Evolutionary conservation across 2,113 vertebrate species (phyloP).

Genomic region (Crypturellus undulatus): DNA sequence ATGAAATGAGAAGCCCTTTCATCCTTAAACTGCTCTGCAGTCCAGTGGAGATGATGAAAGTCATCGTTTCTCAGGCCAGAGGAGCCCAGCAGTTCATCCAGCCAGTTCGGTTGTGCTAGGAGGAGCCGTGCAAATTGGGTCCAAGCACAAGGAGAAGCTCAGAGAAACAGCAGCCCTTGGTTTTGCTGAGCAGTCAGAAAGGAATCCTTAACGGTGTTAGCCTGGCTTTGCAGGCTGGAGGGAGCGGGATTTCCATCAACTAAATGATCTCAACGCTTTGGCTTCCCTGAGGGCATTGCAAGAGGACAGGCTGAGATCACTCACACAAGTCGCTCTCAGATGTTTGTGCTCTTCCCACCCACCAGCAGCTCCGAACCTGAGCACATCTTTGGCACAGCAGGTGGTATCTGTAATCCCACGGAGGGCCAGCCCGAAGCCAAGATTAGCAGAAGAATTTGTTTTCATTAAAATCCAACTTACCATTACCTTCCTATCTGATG

Average conservation of each 20-base stretch:
- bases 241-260: slow-evolving; percentile 44
- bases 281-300: slow-evolving; percentile 44
- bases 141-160: slow-evolving; percentile 1
- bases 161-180: slow-evolving; percentile 31
- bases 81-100: slow-evolving; percentile 23
- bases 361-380: slow-evolving; percentile 34
- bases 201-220: slow-evolving; percentile 22
- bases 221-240: slow-evolving; percentile 41
- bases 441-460: slow-evolving; percentile 68
- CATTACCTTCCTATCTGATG: slow-evolving; percentile 11
- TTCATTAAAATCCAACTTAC: slow-evolving; percentile 61
- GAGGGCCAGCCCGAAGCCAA: slow-evolving; percentile 47
- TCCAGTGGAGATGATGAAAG: slow-evolving; percentile 23
- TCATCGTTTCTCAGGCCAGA: slow-evolving; percentile 48
- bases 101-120: not conserved
- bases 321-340: slow-evolving; percentile 20
- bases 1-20: slow-evolving; percentile 62
- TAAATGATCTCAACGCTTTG: slow-evolving; percentile 12
- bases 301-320: not conserved
- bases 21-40: slow-evolving; percentile 49
- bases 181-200: slow-evolving; percentile 10
- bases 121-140: slow-evolving; percentile 13
- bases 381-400: slow-evolving; percentile 58
- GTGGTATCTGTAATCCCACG: slow-evolving; percentile 41
- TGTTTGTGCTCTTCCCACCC: slow-evolving; percentile 33